Percentiles rank a stretch among this genome's conserved stretches.
phyloP scores from a whole-genome alignment of 2,113 vertebrate species.

The Pelvicachromis taeniatus region DNA sequence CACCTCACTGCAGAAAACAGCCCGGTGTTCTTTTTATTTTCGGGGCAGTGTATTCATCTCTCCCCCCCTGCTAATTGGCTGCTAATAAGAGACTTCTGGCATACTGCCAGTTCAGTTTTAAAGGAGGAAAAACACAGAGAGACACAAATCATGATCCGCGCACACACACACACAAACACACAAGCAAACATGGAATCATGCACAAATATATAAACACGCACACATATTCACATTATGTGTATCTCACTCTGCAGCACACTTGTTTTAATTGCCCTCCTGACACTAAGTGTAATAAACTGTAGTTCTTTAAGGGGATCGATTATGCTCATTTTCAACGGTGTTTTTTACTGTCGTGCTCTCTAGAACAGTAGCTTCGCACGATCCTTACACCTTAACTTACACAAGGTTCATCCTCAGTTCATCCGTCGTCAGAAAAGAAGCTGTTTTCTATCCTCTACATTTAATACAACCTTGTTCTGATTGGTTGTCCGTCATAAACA shows the following conservation, averaged over 20 bases:
- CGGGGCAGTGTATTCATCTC: conserved; percentile 25
- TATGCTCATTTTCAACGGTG: neutral
- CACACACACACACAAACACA: neutral
- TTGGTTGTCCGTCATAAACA: neutral
- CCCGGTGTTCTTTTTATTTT: neutral
- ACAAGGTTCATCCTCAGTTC: neutral
- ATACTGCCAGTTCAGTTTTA: conserved; percentile 4
- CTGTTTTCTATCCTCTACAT: neutral
- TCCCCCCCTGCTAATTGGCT: conserved; percentile 52
- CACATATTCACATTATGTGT: neutral
- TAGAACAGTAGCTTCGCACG: neutral
- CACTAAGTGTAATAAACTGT: conserved; percentile 41
- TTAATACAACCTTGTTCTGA: neutral
- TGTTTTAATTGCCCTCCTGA: conserved; percentile 52
- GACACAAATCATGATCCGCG: neutral
- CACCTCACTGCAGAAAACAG: neutral
- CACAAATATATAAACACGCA: neutral
- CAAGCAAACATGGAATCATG: neutral
- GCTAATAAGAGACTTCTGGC: conserved; percentile 51
- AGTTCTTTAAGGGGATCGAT: neutral
- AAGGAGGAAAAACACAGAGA: neutral
- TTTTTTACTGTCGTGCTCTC: neutral
- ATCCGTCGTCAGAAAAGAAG: neutral
- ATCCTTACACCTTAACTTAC: neutral
- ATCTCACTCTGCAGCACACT: conserved; percentile 19